A percentile compares a stretch with the other conserved stretches of the same genome.
Conservation (phyloP, 2,797 vertebrate genomes). For the Melanotaenia pygmaea region DNA sequence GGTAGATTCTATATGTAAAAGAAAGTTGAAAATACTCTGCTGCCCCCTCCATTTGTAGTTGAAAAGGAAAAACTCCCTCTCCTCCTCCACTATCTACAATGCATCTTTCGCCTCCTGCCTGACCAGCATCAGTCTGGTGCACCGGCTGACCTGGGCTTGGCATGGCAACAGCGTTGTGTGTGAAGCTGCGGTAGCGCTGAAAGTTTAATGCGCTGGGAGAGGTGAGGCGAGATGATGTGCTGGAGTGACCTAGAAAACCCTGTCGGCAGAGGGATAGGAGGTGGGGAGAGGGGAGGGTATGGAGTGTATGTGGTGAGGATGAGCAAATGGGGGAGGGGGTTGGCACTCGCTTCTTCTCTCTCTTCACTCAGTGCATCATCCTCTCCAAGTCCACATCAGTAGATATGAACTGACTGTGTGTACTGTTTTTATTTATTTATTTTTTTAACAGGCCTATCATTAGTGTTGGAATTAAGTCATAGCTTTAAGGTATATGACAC, state of each 20-base stretch:
- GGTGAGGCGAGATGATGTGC: slow-evolving; percentile 73
- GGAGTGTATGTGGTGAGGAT: slow-evolving; percentile 15
- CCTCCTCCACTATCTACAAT: slow-evolving; percentile 3
- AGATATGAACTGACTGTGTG: slow-evolving; percentile 35
- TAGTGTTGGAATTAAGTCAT: slow-evolving; percentile 39
- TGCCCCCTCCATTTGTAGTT: background rate
- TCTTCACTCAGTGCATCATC: slow-evolving; percentile 51
- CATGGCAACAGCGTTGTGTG: slow-evolving; percentile 70
- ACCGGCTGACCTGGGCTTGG: slow-evolving; percentile 76
- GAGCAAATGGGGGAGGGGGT: slow-evolving; percentile 29
- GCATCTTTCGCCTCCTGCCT: background rate
- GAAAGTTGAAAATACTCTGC: background rate
- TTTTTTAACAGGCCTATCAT: slow-evolving; percentile 44
- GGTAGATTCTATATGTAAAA: background rate
- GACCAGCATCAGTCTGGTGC: slow-evolving; percentile 55
- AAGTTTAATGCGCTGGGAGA: slow-evolving; percentile 83
- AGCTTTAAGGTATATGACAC: slow-evolving; percentile 50
- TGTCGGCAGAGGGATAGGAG: slow-evolving; percentile 49
- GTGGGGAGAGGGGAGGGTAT: slow-evolving; percentile 17
- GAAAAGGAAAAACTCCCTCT: background rate
- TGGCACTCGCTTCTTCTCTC: slow-evolving; percentile 44
- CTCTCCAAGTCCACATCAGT: slow-evolving; percentile 56
- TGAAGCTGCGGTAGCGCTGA: slow-evolving; percentile 74
- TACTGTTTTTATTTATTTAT: slow-evolving; percentile 3
- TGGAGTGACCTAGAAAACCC: slow-evolving; percentile 84